Conservation (phyloP, 1,140 invertebrate species). For the Himalopsyche phryganea region DNA sequence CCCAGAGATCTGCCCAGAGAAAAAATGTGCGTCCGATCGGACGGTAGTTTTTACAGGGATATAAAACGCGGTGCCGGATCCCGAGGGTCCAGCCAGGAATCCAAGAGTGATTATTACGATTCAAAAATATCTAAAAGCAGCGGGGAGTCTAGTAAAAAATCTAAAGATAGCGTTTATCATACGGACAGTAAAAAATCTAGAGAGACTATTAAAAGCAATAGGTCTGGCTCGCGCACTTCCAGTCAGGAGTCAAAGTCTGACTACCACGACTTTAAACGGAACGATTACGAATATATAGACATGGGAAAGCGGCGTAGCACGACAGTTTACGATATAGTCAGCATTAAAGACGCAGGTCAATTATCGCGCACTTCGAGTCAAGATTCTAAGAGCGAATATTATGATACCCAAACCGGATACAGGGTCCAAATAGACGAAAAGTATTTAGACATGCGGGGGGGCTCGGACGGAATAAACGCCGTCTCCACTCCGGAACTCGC, state of each 20-base stretch:
- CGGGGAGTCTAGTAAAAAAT: conserved; percentile 60
- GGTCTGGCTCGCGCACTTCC: conserved; percentile 56
- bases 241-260: conserved; percentile 64
- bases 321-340: conserved; percentile 22
- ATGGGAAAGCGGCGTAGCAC: conserved; percentile 10
- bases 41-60: conserved; percentile 64
- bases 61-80: conserved; percentile 59
- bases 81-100: conserved; percentile 63
- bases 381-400: conserved; percentile 63
- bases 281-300: conserved; percentile 40
- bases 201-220: conserved; percentile 56
- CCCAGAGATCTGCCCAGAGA: conserved; percentile 63
- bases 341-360: conserved; percentile 40
- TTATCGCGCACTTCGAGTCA: conserved; percentile 61
- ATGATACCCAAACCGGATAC: conserved; percentile 53
- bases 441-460: conserved; percentile 37
- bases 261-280: conserved; percentile 52
- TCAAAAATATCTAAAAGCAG: conserved; percentile 61
- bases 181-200: conserved; percentile 61
- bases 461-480: too few species aligned
- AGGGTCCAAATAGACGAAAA: conserved; percentile 40
- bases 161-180: conserved; percentile 58
- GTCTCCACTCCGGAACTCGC: conserved; percentile 42
- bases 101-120: conserved; percentile 64
- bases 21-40: conserved; percentile 63